Evolutionary conservation across 1,140 invertebrate species (phyloP).

Genomic region (Steinernema feltiae): DNA sequence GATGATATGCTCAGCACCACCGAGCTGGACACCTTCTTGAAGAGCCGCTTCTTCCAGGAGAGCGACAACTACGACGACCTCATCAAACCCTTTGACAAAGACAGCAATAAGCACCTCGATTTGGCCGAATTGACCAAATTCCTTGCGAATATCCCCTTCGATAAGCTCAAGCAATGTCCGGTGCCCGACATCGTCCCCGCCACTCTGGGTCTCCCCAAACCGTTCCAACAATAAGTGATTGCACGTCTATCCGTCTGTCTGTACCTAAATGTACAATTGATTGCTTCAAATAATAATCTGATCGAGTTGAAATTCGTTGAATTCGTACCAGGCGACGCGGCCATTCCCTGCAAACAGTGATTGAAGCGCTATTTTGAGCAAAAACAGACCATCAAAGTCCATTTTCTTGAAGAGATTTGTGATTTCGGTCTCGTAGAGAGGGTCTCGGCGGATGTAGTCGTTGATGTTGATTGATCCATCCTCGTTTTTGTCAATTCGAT

Average conservation of each 20-base stretch:
- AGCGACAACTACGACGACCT: not conserved
- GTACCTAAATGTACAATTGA: not conserved
- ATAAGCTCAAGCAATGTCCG: not conserved
- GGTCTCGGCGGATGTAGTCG: not conserved
- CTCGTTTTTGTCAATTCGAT: not conserved
- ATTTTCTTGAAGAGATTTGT: not conserved
- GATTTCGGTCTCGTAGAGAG: not conserved
- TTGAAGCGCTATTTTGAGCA: not conserved
- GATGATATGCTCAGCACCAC: no score
- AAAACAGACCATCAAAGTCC: not conserved
- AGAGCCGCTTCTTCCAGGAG: not conserved
- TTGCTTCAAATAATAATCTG: not conserved
- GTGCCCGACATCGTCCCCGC: not conserved
- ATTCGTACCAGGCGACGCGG: not conserved
- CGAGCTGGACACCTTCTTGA: no score
- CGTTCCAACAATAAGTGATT: not conserved
- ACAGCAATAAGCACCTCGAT: not conserved
- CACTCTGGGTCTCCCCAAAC: not conserved
- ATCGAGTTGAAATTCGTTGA: not conserved
- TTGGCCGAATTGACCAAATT: not conserved
- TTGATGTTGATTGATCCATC: not conserved
- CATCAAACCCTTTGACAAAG: not conserved
- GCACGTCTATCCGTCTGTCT: no score
- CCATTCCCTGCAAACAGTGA: not conserved
- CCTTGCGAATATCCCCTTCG: not conserved